Evolutionary conservation across 2,113 vertebrate species (phyloP).

Genomic region (Labrus mixtus): DNA sequence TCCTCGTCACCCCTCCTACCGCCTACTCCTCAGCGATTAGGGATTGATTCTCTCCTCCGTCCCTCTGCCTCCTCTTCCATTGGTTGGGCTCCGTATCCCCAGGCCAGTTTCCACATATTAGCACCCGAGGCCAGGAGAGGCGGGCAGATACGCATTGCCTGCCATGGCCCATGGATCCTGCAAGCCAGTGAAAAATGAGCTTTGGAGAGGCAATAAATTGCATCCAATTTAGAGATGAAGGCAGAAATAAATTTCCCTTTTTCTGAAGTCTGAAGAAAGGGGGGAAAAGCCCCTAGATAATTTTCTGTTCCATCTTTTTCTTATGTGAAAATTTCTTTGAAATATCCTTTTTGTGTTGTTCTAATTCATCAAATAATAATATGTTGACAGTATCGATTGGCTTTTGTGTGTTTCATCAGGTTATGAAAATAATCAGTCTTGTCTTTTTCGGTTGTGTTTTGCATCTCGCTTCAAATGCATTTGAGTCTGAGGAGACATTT

Average conservation of each 20-base stretch:
- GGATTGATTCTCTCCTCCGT: conserved; percentile 82
- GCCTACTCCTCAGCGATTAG: conserved; percentile 75
- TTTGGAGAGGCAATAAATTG: conserved; percentile 89
- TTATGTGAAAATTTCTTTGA: conserved; percentile 80
- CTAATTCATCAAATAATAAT: conserved; percentile 82
- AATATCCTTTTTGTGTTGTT: conserved; percentile 80
- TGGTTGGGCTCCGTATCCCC: conserved; percentile 78
- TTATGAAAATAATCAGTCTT: conserved; percentile 83
- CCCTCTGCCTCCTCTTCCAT: conserved; percentile 78
- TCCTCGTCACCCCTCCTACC: conserved; percentile 57
- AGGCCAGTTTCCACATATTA: conserved; percentile 86
- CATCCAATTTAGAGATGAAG: conserved; percentile 91
- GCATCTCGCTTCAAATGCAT: conserved; percentile 72
- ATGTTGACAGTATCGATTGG: conserved; percentile 70
- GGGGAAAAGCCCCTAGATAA: conserved; percentile 77
- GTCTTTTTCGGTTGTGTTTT: conserved; percentile 75
- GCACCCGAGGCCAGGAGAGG: conserved; percentile 84
- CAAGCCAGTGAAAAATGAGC: conserved; percentile 88
- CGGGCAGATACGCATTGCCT: conserved; percentile 85
- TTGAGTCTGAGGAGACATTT: conserved; percentile 71
- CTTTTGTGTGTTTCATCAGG: conserved; percentile 78
- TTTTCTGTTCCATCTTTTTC: conserved; percentile 79
- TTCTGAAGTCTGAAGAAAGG: conserved; percentile 85
- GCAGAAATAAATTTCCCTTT: conserved; percentile 88
- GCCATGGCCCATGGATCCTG: conserved; percentile 82